Evolutionary conservation across 2,113 vertebrate genomes (phyloP).

Genomic region (Helogale parvula): DNA sequence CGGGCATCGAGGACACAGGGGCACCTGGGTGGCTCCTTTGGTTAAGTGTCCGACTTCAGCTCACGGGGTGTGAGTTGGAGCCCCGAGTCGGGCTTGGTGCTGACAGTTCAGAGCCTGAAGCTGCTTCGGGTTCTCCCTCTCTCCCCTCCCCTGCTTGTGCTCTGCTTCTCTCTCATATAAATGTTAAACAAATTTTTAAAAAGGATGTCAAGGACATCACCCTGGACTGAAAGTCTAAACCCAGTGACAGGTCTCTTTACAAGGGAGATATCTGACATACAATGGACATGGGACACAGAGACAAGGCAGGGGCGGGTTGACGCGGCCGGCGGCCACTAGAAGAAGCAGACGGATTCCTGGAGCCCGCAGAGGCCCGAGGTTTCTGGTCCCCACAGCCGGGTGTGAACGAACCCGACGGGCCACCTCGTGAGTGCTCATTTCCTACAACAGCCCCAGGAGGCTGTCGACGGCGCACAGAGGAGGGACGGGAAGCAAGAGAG

Average conservation of each 20-base stretch:
- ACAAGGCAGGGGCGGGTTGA: background rate
- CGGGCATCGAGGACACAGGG: background rate
- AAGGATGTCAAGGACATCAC: background rate
- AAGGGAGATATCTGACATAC: background rate
- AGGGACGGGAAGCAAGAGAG: too few relatives aligned
- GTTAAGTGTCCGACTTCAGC: too few relatives aligned
- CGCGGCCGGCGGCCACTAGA: fast-evolving
- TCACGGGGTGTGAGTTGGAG: too few relatives aligned
- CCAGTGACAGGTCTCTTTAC: fast-evolving
- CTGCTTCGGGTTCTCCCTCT: too few relatives aligned
- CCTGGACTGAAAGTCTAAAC: background rate
- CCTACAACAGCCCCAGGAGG: background rate
- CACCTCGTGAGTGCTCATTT: background rate
- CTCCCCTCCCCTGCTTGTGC: too few relatives aligned
- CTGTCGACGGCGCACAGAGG: background rate
- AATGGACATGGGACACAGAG: background rate
- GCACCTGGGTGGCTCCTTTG: too few relatives aligned
- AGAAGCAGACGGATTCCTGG: background rate
- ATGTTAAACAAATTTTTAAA: too few relatives aligned
- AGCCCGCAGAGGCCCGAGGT: background rate
- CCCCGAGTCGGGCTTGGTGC: too few relatives aligned
- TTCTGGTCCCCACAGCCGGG: fast-evolving
- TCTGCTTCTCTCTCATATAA: too few relatives aligned
- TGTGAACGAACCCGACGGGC: background rate
- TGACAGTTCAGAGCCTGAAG: too few relatives aligned